These are phyloP conservation scores for Mimas tiliae DNA, from an alignment of 2,888 invertebrate species.

Conservation along the genomic window DNA sequence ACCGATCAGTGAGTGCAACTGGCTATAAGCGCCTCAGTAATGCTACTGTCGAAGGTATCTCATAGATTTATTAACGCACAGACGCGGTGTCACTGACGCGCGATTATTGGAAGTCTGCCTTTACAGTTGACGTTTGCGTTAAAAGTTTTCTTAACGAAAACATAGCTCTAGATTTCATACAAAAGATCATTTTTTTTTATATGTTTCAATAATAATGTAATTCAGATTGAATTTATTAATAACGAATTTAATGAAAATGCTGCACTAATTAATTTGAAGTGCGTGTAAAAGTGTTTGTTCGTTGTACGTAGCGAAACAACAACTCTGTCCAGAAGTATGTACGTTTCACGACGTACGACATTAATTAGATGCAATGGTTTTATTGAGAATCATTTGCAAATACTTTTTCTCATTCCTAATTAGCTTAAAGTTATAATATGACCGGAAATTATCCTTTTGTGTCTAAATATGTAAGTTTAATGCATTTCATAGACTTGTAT, in stretches of 20 bases:
- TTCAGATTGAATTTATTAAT: slow-evolving; percentile 12
- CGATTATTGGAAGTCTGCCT: too few relatives aligned
- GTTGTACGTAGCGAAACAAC: background rate
- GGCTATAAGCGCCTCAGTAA: too few relatives aligned
- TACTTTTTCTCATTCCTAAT: slow-evolving; percentile 44
- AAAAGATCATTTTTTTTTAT: background rate
- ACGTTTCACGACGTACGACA: background rate
- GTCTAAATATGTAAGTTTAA: slow-evolving; percentile 37
- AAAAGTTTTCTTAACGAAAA: background rate
- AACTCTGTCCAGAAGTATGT: background rate
- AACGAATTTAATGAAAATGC: background rate
- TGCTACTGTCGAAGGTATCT: too few relatives aligned
- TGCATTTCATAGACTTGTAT: slow-evolving; percentile 69
- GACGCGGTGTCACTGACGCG: too few relatives aligned
- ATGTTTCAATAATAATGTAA: slow-evolving; percentile 8
- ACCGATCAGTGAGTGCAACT: too few relatives aligned
- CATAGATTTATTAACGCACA: too few relatives aligned
- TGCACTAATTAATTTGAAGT: background rate
- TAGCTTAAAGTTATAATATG: slow-evolving; percentile 41
- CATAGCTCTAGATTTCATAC: background rate
- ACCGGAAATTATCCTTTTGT: slow-evolving; percentile 32
- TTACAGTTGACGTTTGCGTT: background rate
- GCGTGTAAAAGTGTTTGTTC: background rate
- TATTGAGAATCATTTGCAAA: slow-evolving; percentile 30
- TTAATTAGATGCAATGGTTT: background rate